Base-by-base conservation (phyloP, 2,888 invertebrate genomes). In the Lithosia quadra region DNA sequence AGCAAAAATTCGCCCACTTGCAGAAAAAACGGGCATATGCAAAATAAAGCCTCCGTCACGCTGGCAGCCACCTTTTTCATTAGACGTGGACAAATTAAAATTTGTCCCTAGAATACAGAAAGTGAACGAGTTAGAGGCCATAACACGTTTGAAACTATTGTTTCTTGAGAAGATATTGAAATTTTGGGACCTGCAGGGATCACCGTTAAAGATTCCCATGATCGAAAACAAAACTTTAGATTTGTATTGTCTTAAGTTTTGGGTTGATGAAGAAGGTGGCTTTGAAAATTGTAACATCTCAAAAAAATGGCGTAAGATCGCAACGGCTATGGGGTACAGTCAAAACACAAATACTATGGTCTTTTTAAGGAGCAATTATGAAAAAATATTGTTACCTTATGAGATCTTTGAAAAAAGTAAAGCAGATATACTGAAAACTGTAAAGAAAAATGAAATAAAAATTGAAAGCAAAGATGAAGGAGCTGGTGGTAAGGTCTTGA, bases 31-130 rank as follows among this genome's bases (percentile, higher is more conserved):
- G 72, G 97, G 97, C 73, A 97, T 97, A 75, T 97, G 97, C 86
- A 97, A 97, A 95, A 97, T 97, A 83, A 96, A 96, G 82, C 97
- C 97, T 66, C 97, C 97, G 66, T 90, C 96, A 86, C 95, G 96
- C 77, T 97, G 97, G 97, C 96, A 97, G 85, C 97, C 97, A 78
- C 97, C 97, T 64, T 97, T 97, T 95, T 97, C 97, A 59, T 96
- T 97, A 79, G 96, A 97, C 91, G 96, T 97, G 67, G 96, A 97
- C 84, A 95, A 94, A 90, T 90, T 95, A 84, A 95, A 94, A 88
- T 95, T 95, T 83, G 93, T 93, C 74, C 95, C 95, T 83, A 92
- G 95, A 79, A 95, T 95, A 85, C 95, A 95, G 85, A 95, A 95
- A 90, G 90, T 95, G 49, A 95, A 95, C 79, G 95, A 95, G 83